Evolutionary conservation across 1,140 invertebrate species (phyloP).

Genomic region (Hestina assimilis): DNA sequence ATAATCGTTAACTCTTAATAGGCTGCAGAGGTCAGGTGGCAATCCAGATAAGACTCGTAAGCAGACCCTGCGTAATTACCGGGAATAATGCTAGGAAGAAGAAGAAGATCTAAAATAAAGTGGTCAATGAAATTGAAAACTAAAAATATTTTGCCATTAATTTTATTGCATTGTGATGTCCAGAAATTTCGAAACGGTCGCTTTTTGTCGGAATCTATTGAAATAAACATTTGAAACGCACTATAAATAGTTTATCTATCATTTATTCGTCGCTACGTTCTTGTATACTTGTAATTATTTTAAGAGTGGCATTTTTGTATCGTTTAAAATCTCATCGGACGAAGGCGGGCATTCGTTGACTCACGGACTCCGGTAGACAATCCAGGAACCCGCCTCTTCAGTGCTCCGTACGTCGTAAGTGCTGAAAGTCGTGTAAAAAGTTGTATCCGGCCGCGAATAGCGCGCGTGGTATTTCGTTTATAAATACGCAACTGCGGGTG

Average conservation of each 20-base stretch:
- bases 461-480: slow-evolving; percentile 70
- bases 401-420: slow-evolving; percentile 73
- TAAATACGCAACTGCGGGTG: slow-evolving; percentile 62
- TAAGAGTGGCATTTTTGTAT: slow-evolving; percentile 50
- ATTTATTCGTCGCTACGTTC: slow-evolving; percentile 42
- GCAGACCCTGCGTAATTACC: no score
- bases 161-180: neutral
- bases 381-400: slow-evolving; percentile 60
- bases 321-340: slow-evolving; percentile 39
- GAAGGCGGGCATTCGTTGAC: slow-evolving; percentile 43
- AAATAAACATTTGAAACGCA: slow-evolving; percentile 27
- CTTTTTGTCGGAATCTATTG: slow-evolving; percentile 23
- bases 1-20: no score
- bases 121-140: neutral
- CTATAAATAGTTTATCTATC: slow-evolving; percentile 43
- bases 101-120: no score
- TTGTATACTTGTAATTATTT: slow-evolving; percentile 53
- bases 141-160: neutral
- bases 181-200: neutral
- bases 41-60: no score
- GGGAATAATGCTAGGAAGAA: no score
- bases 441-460: slow-evolving; percentile 69
- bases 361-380: slow-evolving; percentile 63
- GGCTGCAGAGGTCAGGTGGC: no score
- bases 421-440: slow-evolving; percentile 77